These are phyloP conservation scores for Nephrocerus scutellatus DNA, from an alignment of 2,888 invertebrate species.

Conservation along the genomic window DNA sequence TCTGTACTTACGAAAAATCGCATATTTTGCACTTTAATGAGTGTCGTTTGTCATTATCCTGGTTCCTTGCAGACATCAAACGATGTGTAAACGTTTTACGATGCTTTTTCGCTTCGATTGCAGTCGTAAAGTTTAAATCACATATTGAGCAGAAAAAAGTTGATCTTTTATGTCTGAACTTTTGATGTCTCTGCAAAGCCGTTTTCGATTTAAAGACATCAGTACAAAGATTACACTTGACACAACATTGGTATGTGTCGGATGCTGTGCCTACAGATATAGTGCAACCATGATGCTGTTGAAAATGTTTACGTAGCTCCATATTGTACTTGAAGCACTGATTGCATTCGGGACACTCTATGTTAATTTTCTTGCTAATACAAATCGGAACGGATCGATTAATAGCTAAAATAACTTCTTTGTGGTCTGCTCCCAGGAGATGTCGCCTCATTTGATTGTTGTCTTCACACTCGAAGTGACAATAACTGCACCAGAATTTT, in stretches of 20 bases:
- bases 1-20: conserved; percentile 23
- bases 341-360: conserved; percentile 61
- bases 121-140: conserved; percentile 55
- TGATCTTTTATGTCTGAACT: conserved; percentile 54
- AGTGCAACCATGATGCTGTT: conserved; percentile 55
- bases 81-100: conserved; percentile 60
- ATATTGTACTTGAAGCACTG: conserved; percentile 67
- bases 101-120: conserved; percentile 59
- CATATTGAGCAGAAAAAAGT: conserved; percentile 65
- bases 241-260: conserved; percentile 59
- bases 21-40: conserved; percentile 15
- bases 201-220: conserved; percentile 55
- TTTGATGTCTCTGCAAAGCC: conserved; percentile 62
- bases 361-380: conserved; percentile 58
- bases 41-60: conserved; percentile 24
- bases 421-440: conserved; percentile 59
- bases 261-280: conserved; percentile 51
- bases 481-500: conserved; percentile 65
- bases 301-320: conserved; percentile 53
- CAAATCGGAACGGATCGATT: conserved; percentile 75
- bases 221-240: conserved; percentile 56
- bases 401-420: conserved; percentile 66
- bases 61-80: conserved; percentile 51
- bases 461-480: conserved; percentile 60
- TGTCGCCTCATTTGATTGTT: conserved; percentile 63